phyloP scores from a whole-genome alignment of 2,888 invertebrate species.

The Resseliella maxima region DNA sequence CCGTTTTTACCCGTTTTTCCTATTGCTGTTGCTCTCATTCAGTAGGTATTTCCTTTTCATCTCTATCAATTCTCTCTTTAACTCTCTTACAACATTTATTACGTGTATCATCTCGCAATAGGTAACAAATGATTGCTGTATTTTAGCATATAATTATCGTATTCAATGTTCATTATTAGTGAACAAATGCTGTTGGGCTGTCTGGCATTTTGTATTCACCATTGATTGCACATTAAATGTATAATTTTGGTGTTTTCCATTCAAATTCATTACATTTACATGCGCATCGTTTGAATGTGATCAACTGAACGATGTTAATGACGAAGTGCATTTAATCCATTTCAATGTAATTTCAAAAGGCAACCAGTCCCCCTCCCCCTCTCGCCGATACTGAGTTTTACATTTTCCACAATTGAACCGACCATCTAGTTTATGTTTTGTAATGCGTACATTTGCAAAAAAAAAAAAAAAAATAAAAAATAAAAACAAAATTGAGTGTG shows the following conservation, averaged over 20 bases:
- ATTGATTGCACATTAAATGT: slow-evolving; percentile 40
- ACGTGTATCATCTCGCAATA: not conserved
- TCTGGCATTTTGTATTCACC: slow-evolving; percentile 5
- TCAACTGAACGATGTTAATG: slow-evolving; percentile 8
- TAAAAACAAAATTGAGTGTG: too few relatives aligned
- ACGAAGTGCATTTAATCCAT: not conserved
- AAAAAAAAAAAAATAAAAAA: too few relatives aligned
- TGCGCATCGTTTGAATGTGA: not conserved
- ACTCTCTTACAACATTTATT: too few relatives aligned
- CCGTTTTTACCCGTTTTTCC: not conserved
- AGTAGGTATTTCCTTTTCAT: not conserved
- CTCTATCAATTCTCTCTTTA: not conserved
- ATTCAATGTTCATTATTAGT: slow-evolving; percentile 24
- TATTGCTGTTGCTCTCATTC: not conserved
- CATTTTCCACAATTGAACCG: too few relatives aligned
- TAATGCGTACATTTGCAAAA: too few relatives aligned
- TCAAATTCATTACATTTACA: slow-evolving; percentile 35
- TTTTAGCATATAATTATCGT: slow-evolving; percentile 33
- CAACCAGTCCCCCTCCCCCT: too few relatives aligned
- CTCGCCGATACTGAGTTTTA: too few relatives aligned
- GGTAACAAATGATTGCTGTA: not conserved
- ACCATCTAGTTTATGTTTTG: too few relatives aligned
- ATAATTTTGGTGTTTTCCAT: slow-evolving; percentile 31
- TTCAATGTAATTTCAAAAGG: not conserved
- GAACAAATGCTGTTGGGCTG: not conserved